These are phyloP conservation scores for Heliothis peltigera DNA, from an alignment of 2,888 invertebrate species.

Conservation along the genomic window DNA sequence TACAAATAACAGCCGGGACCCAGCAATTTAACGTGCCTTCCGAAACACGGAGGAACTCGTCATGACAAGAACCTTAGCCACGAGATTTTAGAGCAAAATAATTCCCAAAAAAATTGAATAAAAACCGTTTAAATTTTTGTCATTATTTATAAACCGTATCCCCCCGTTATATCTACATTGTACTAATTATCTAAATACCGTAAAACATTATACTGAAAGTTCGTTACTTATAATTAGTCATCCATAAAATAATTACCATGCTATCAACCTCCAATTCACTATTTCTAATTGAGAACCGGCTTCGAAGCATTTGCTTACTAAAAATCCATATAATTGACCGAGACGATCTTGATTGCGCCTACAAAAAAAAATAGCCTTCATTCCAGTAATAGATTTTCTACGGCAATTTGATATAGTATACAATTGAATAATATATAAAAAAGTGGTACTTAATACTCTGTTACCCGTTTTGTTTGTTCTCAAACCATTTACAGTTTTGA, in stretches of 20 bases:
- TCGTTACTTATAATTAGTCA: constrained; percentile 58
- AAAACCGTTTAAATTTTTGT: background rate
- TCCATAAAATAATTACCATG: constrained; percentile 62
- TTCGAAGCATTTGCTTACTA: constrained; percentile 59
- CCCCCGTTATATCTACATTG: constrained; percentile 2
- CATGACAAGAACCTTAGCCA: no score
- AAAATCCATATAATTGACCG: constrained; percentile 63
- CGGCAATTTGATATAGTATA: constrained; percentile 64
- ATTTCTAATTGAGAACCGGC: constrained; percentile 62
- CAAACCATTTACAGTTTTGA: constrained; percentile 41
- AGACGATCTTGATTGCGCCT: constrained; percentile 62
- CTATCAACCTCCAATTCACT: constrained; percentile 56
- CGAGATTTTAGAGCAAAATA: no score
- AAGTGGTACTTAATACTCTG: constrained; percentile 33
- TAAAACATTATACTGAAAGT: constrained; percentile 50
- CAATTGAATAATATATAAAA: constrained; percentile 36
- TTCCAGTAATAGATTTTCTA: constrained; percentile 58
- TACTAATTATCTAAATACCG: constrained; percentile 48
- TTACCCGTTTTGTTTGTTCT: constrained; percentile 57
- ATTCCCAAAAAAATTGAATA: no score
- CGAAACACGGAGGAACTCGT: no score
- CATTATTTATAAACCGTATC: background rate
- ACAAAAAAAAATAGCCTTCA: constrained; percentile 59
- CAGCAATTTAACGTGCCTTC: no score
- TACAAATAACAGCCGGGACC: no score